Evolutionary conservation across 64 coral and sea anemone species (phyloP), one percentile per base, ranked within the genome.

Genomic region (Pocillopora verrucosa): DNA sequence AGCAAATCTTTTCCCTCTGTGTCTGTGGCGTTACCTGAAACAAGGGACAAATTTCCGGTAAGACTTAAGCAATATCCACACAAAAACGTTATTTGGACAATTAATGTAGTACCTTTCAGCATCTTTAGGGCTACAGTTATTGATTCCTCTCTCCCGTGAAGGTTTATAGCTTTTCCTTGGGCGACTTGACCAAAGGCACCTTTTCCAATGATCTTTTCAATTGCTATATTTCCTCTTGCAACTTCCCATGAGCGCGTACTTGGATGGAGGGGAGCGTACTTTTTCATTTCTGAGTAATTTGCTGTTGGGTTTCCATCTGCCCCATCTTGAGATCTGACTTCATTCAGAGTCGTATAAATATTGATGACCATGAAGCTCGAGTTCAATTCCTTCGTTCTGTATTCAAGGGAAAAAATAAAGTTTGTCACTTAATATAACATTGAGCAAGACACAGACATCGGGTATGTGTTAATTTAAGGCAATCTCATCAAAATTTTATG

Each of bases 141-240:
- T 37, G 57, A 51, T 73, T 51, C 78, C 16, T 80, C 37, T n/a
- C 17, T 59, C 16, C 51, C 65, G 74, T 37, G 56, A n/a, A 80
- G 68, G 12, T 75, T 6, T 38, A 30, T 69, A 20, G 77, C 76
- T 34, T 12, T 70, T 90, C 76, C 89, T 73, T 83, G 75, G 6
- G 76, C 64, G 0, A 90, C 78, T 24, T 72, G 63, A 59, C 89
- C 89, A 90, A 90, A 90, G 1, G 89, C 78, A 9, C 89, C 89
- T 12, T 84, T 22, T 11, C 80, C 72, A 65, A 84, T 86, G 26
- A 93, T 59, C 87, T 92, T 92, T 17, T 87, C 59, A 35, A 87
- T 60, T 34, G 36, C 30, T 4, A 92, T 65, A 17, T 61, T 87
- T 65, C 87, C 74, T 87, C 61, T 78, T 14, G 83, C 60, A 72